Conservation (phyloP, 1,140 invertebrate genomes). For the Potamilus streckersoni region DNA sequence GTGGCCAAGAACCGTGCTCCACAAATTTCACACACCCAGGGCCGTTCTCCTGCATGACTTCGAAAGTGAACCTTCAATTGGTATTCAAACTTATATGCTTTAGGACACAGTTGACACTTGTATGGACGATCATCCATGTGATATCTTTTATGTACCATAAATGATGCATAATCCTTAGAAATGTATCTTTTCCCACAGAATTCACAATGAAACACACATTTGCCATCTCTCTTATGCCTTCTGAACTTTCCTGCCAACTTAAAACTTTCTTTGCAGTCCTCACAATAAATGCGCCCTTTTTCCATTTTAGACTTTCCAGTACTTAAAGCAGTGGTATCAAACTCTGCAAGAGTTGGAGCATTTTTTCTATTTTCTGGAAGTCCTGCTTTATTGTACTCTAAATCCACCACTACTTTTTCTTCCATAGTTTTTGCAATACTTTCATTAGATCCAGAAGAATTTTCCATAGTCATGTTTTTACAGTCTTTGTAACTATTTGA, state of each 20-base stretch:
- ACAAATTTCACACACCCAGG: slow-evolving; percentile 90
- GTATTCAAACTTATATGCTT: slow-evolving; percentile 87
- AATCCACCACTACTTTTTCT: too few relatives aligned
- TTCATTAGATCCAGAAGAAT: too few relatives aligned
- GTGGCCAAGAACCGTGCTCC: slow-evolving; percentile 89
- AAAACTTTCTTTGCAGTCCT: slow-evolving; percentile 12
- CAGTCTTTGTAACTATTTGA: too few relatives aligned
- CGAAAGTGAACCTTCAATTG: slow-evolving; percentile 94
- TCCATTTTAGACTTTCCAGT: too few relatives aligned
- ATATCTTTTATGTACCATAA: slow-evolving; percentile 19
- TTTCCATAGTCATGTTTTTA: too few relatives aligned
- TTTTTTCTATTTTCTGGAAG: too few relatives aligned
- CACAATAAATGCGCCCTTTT: slow-evolving; percentile 8
- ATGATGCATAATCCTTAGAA: slow-evolving; percentile 4
- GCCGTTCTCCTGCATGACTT: slow-evolving; percentile 94
- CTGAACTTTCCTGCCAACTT: slow-evolving; percentile 4
- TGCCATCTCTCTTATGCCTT: slow-evolving; percentile 20
- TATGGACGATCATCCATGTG: slow-evolving; percentile 61
- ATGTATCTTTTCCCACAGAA: slow-evolving; percentile 22
- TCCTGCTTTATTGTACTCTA: too few relatives aligned
- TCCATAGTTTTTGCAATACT: too few relatives aligned
- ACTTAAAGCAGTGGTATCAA: too few relatives aligned
- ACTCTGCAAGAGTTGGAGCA: too few relatives aligned
- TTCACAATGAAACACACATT: slow-evolving; percentile 31
- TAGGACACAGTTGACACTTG: slow-evolving; percentile 86